Percentiles rank a stretch among this genome's conserved stretches.
phyloP scores from a whole-genome alignment of 2,797 vertebrate species.

The Taenioides sp. region DNA sequence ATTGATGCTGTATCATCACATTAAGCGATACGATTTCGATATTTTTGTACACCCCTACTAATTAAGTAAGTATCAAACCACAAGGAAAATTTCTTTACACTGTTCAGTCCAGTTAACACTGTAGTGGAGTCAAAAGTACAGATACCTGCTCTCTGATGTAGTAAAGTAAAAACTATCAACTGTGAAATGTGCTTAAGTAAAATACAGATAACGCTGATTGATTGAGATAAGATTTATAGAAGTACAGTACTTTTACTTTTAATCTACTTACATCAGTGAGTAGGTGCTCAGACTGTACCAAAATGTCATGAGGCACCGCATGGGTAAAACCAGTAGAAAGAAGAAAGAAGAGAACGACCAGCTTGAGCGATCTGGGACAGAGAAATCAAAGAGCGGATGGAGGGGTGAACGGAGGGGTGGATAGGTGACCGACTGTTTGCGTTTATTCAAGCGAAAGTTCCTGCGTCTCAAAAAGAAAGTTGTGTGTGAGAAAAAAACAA shows the following conservation, averaged over 20 bases:
- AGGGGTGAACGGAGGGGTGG: slow-evolving; percentile 17
- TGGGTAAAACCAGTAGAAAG: not conserved
- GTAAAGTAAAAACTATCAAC: not conserved
- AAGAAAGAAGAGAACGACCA: slow-evolving; percentile 4
- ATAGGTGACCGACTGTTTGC: slow-evolving; percentile 30
- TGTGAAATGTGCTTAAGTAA: not conserved
- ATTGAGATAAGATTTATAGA: not conserved
- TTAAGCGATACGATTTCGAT: too few relatives aligned
- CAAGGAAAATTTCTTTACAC: not conserved
- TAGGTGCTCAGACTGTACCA: not conserved
- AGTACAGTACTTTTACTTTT: not conserved
- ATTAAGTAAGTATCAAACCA: not conserved
- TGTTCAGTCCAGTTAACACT: not conserved
- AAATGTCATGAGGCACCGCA: slow-evolving; percentile 1
- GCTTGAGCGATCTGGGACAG: not conserved
- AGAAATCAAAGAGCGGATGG: slow-evolving; percentile 1
- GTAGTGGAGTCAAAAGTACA: not conserved
- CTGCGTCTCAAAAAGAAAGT: slow-evolving; percentile 8
- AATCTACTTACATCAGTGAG: not conserved
- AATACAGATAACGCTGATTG: not conserved
- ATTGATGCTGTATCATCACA: too few relatives aligned
- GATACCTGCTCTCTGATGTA: too few relatives aligned
- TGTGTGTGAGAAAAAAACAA: slow-evolving; percentile 23
- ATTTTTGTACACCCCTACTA: not conserved
- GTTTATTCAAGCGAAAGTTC: slow-evolving; percentile 34